Percentiles rank a stretch among this genome's conserved stretches.
These are phyloP conservation scores for Pogonomyrmex barbatus DNA, from an alignment of 1,140 invertebrate genomes.

Conservation along the genomic window DNA sequence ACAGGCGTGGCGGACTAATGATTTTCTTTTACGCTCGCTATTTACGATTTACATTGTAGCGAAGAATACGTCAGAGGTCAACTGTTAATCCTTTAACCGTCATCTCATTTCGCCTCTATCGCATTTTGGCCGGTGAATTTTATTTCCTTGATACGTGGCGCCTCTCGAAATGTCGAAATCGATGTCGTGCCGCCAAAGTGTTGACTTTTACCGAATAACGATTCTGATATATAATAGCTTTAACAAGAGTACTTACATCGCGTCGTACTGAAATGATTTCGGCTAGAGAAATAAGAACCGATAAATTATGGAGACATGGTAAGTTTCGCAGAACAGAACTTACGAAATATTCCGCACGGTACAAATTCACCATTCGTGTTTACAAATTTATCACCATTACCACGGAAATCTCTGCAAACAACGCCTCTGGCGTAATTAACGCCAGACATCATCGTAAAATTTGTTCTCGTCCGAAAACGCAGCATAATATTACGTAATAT, in stretches of 20 bases:
- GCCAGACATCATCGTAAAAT: constrained; percentile 11
- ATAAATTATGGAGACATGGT: constrained; percentile 17
- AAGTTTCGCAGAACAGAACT: neutral
- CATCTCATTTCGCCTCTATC: neutral
- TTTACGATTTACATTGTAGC: constrained; percentile 30
- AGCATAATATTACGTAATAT: constrained; percentile 49
- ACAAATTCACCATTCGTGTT: neutral
- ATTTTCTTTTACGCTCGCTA: constrained; percentile 18
- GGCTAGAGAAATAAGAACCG: neutral
- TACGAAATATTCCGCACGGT: constrained; percentile 1
- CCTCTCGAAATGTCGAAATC: neutral
- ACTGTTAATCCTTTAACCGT: constrained; percentile 1
- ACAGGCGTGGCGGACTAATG: constrained; percentile 4
- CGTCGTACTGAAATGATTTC: neutral
- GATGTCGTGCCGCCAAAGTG: neutral
- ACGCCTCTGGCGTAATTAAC: neutral
- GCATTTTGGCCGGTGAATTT: neutral
- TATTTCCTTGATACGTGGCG: neutral
- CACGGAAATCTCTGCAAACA: constrained; percentile 34
- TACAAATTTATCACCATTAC: constrained; percentile 33
- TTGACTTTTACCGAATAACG: neutral
- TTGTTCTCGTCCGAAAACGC: constrained; percentile 15
- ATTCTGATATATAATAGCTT: neutral
- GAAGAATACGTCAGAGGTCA: neutral
- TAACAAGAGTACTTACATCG: neutral